Conservation (phyloP, 2,797 vertebrate genomes). For the Helostoma temminkii region DNA sequence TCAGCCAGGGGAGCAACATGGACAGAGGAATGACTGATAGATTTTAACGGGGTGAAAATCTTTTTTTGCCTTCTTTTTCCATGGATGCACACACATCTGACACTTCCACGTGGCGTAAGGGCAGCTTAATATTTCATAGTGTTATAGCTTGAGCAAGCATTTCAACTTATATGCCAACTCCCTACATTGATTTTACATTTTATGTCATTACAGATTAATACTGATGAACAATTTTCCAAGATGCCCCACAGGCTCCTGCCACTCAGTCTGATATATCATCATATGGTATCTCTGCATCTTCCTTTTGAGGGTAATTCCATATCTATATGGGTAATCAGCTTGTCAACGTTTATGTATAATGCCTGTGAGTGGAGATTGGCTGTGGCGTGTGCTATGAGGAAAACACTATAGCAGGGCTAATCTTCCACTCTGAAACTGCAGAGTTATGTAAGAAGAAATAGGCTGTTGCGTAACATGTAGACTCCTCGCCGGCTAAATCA, state of each 20-base stretch:
- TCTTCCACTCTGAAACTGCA: conserved; percentile 68
- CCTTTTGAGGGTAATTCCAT: conserved; percentile 38
- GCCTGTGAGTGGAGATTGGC: conserved; percentile 46
- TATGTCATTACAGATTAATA: conserved; percentile 35
- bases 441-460: conserved; percentile 71
- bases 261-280: conserved; percentile 30
- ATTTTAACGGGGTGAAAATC: conserved; percentile 54
- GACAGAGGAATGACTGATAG: conserved; percentile 55
- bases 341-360: conserved; percentile 53
- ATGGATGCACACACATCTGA: conserved; percentile 13
- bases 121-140: conserved; percentile 41
- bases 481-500: conserved; percentile 51
- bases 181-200: conserved; percentile 16
- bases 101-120: conserved; percentile 13
- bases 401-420: conserved; percentile 59
- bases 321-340: conserved; percentile 51
- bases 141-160: conserved; percentile 21
- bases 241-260: conserved; percentile 15
- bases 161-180: conserved; percentile 11
- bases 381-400: conserved; percentile 55
- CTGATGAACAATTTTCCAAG: conserved; percentile 5
- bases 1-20: conserved; percentile 46
- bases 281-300: conserved; percentile 34
- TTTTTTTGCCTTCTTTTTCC: conserved; percentile 6
- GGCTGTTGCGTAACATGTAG: conserved; percentile 66